Percentiles rank a stretch among this genome's conserved stretches.
Evolutionary conservation across 2,113 vertebrate genomes (phyloP).

Genomic region (Centropus bengalensis): DNA sequence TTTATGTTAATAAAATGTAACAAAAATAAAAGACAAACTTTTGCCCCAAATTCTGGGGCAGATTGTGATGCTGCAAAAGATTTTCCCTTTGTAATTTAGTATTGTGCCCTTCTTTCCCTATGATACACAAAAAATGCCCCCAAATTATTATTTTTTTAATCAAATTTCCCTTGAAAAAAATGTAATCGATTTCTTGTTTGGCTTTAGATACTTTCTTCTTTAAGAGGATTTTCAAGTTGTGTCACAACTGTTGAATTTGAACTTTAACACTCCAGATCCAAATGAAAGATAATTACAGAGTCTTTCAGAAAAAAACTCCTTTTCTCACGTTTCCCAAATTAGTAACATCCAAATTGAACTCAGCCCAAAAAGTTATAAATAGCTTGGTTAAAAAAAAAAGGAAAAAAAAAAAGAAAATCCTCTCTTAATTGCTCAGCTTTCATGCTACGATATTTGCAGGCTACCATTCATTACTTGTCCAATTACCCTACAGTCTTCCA

Average conservation of each 20-base stretch:
- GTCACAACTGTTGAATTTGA: not conserved
- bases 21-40: not conserved
- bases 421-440: slow-evolving; percentile 12
- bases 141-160: not conserved
- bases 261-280: slow-evolving; percentile 19
- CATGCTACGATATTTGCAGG: not conserved
- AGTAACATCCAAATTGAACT: slow-evolving; percentile 44
- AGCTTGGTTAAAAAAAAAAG: not conserved
- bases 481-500: not conserved
- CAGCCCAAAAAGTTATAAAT: slow-evolving; percentile 42
- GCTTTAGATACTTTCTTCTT: not conserved
- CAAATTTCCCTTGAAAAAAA: not conserved
- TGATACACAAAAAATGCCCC: not conserved
- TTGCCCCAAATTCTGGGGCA: not conserved
- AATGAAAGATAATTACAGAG: slow-evolving; percentile 14
- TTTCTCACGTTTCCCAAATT: slow-evolving; percentile 68
- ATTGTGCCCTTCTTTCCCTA: not conserved
- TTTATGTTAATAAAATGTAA: not conserved
- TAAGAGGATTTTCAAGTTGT: not conserved
- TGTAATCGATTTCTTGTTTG: not conserved
- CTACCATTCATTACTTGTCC: not conserved
- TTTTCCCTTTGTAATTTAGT: not conserved
- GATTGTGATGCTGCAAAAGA: not conserved
- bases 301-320: slow-evolving; percentile 26
- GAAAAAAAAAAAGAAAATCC: not conserved